Conservation (phyloP, 1,140 invertebrate species). For the Melanaphis sacchari region DNA sequence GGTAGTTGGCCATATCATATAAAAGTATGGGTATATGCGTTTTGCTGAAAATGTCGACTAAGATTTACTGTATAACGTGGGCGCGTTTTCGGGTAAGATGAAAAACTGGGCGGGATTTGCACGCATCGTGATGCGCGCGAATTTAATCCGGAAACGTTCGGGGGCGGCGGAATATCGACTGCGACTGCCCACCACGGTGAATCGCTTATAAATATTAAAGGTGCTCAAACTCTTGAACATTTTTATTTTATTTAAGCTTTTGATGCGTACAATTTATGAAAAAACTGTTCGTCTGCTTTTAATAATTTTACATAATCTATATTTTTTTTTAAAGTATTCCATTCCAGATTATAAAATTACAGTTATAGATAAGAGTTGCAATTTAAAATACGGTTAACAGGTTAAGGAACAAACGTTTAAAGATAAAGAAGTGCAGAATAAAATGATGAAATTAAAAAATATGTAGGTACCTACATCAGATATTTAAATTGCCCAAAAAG, state of each 20-base stretch:
- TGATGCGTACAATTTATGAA: neutral
- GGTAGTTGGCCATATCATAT: neutral
- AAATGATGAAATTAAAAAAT: neutral
- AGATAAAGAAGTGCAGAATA: neutral
- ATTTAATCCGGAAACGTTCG: neutral
- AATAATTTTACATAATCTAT: neutral
- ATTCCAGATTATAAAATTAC: neutral
- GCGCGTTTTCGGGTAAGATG: neutral
- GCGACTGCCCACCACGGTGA: neutral
- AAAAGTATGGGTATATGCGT: too few species aligned
- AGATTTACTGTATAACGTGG: neutral
- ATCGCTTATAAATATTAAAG: neutral
- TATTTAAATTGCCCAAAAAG: neutral
- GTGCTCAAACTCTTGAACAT: neutral
- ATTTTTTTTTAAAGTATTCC: neutral
- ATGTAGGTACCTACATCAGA: neutral
- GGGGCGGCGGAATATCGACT: neutral
- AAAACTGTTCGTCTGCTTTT: neutral
- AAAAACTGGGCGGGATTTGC: slow-evolving; percentile 1
- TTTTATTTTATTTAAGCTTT: neutral
- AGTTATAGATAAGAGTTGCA: neutral
- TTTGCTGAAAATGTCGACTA: neutral
- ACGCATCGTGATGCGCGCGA: neutral
- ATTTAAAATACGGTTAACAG: neutral
- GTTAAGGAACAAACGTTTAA: neutral